Evolutionary conservation across 2,797 vertebrate genomes (phyloP).

Genomic region (Aldrovandia affinis): DNA sequence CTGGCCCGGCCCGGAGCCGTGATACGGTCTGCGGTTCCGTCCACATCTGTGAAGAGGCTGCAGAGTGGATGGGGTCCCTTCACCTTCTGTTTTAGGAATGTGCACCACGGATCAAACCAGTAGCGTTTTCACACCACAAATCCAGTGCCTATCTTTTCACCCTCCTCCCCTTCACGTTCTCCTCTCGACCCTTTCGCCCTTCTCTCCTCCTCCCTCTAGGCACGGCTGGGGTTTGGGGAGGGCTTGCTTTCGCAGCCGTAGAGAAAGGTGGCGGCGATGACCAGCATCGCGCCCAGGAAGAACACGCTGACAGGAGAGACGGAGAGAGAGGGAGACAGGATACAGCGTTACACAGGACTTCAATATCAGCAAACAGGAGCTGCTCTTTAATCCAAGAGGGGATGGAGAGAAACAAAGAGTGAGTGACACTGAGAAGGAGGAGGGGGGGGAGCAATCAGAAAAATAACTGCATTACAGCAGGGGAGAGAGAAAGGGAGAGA

Average conservation of each 20-base stretch:
- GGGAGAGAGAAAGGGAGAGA: too few species aligned
- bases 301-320: slow-evolving; percentile 79
- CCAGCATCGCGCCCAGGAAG: slow-evolving; percentile 90
- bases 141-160: neutral
- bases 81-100: neutral
- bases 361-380: neutral
- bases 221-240: slow-evolving; percentile 85
- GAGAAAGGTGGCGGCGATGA: slow-evolving; percentile 93
- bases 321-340: slow-evolving; percentile 11
- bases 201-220: slow-evolving; percentile 67
- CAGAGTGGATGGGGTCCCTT: neutral
- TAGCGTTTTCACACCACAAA: neutral
- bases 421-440: neutral
- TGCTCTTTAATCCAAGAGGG: neutral
- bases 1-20: neutral
- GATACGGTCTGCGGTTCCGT: neutral
- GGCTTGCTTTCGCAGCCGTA: slow-evolving; percentile 92
- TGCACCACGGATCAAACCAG: neutral
- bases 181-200: slow-evolving; percentile 18
- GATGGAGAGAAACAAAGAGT: slow-evolving; percentile 38
- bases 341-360: slow-evolving; percentile 5
- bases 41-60: neutral
- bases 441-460: too few species aligned
- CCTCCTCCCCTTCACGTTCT: neutral
- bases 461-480: too few species aligned